These are phyloP conservation scores for Diachasmimorpha longicaudata DNA, from an alignment of 1,140 invertebrate species.

Conservation along the genomic window DNA sequence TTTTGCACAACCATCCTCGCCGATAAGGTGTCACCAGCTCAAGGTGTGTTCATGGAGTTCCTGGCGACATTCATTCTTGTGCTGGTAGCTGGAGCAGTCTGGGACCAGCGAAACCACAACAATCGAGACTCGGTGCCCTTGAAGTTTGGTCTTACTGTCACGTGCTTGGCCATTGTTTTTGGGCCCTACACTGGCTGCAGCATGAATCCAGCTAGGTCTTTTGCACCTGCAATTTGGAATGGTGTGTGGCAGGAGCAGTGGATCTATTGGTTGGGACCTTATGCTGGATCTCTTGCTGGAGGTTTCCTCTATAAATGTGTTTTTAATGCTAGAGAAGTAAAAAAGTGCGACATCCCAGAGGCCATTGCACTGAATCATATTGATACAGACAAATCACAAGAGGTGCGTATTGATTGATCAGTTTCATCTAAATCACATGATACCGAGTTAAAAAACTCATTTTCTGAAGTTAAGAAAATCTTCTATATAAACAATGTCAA, in stretches of 20 bases:
- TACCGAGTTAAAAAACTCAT: too few species aligned
- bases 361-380: conserved; percentile 48
- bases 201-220: conserved; percentile 83
- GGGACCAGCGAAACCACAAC: conserved; percentile 62
- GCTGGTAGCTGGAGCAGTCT: conserved; percentile 72
- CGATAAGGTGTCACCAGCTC: conserved; percentile 29
- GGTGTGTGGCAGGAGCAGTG: conserved; percentile 75
- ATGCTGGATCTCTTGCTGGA: conserved; percentile 57
- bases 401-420: conserved; percentile 30
- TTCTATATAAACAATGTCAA: background rate
- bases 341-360: conserved; percentile 37
- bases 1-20: background rate
- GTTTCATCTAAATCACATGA: too few species aligned
- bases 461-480: too few species aligned
- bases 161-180: conserved; percentile 58
- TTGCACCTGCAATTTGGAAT: conserved; percentile 79
- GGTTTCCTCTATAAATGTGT: conserved; percentile 54
- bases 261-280: conserved; percentile 65
- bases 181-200: conserved; percentile 75
- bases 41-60: conserved; percentile 69
- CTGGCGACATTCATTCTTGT: conserved; percentile 73
- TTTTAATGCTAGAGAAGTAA: conserved; percentile 32
- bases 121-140: conserved; percentile 62
- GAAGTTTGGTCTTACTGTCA: conserved; percentile 64
- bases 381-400: conserved; percentile 40